These are phyloP conservation scores for Macrobrachium rosenbergii DNA, from an alignment of 1,140 invertebrate species.

Conservation along the genomic window DNA sequence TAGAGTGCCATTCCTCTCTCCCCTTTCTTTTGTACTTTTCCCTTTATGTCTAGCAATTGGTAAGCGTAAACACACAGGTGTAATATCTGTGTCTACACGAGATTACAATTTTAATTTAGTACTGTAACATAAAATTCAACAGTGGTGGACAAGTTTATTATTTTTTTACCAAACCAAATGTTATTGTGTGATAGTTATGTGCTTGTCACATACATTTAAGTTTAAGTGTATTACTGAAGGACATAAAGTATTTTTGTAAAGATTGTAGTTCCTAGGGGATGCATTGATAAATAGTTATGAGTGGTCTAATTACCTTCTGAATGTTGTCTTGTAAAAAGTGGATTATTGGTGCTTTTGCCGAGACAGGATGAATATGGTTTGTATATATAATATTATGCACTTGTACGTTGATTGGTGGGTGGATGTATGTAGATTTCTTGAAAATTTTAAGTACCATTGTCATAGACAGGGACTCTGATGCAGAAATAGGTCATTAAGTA, in stretches of 20 bases:
- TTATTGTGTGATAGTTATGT: constrained; percentile 62
- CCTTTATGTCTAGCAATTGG: constrained; percentile 40
- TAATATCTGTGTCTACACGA: constrained; percentile 45
- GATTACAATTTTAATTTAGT: constrained; percentile 49
- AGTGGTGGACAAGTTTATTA: constrained; percentile 59
- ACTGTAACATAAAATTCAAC: constrained; percentile 56
- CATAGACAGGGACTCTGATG: constrained; percentile 54
- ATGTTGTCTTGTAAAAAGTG: constrained; percentile 42
- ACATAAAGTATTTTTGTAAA: constrained; percentile 64
- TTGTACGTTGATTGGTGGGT: neutral
- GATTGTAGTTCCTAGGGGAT: constrained; percentile 63
- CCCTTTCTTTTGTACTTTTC: neutral
- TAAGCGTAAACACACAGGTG: constrained; percentile 50
- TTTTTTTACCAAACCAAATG: constrained; percentile 64
- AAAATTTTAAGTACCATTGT: constrained; percentile 19
- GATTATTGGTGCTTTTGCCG: constrained; percentile 57
- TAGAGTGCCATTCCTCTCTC: constrained; percentile 51
- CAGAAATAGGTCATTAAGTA: constrained; percentile 57
- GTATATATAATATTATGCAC: neutral
- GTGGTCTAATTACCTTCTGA: constrained; percentile 42
- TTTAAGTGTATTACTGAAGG: constrained; percentile 62
- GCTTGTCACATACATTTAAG: constrained; percentile 63
- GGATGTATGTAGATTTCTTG: constrained; percentile 25
- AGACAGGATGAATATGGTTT: constrained; percentile 17
- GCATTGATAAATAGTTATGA: constrained; percentile 35